Conservation (phyloP, 2,888 invertebrate species). For the Hipparchia sbordonii region DNA sequence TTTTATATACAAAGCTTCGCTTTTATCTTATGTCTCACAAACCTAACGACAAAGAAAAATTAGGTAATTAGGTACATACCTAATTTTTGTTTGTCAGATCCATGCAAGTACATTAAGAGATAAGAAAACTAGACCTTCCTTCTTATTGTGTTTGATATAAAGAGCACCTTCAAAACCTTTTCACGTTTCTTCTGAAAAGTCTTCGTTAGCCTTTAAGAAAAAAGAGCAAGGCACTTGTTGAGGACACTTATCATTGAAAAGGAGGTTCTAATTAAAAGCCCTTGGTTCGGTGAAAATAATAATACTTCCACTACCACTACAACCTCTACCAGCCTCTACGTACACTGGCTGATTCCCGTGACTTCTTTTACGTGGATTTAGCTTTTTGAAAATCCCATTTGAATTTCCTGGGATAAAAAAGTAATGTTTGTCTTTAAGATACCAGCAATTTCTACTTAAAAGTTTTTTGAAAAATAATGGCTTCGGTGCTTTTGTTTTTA, state of each 20-base stretch:
- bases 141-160: conserved; percentile 9
- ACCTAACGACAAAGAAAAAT: too few species aligned
- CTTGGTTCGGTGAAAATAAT: conserved; percentile 1
- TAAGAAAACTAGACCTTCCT: neutral
- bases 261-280: conserved; percentile 14
- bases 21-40: too few species aligned
- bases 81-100: neutral
- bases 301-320: neutral
- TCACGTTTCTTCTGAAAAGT: conserved; percentile 15
- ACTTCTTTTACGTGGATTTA: too few species aligned
- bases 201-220: conserved; percentile 12
- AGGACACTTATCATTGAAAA: conserved; percentile 17
- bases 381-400: too few species aligned
- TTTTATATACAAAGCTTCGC: too few species aligned
- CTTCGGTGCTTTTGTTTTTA: too few species aligned
- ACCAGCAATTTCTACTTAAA: too few species aligned
- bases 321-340: too few species aligned
- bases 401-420: too few species aligned
- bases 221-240: conserved; percentile 1
- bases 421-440: too few species aligned
- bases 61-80: neutral
- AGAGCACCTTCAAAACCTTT: conserved; percentile 8
- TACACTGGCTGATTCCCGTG: too few species aligned
- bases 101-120: neutral
- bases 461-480: too few species aligned